A percentile compares a stretch with the other conserved stretches of the same genome.
These are phyloP conservation scores for Phallusia fumigata DNA, from an alignment of 23 tunicate genomes.

Conservation along the genomic window DNA sequence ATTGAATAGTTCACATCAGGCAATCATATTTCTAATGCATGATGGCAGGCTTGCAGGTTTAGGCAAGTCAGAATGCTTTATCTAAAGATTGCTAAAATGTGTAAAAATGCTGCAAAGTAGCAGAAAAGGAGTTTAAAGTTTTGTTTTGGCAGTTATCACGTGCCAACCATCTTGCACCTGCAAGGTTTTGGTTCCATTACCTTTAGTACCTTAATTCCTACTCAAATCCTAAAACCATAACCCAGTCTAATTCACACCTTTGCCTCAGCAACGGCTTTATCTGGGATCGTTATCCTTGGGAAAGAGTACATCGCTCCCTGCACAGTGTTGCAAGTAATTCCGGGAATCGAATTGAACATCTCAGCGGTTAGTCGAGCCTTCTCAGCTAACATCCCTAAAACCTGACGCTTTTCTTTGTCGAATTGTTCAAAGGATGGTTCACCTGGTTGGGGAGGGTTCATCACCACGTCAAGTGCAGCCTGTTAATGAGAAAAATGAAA, in stretches of 20 bases:
- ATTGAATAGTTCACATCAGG: too few species aligned
- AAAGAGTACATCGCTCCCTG: constrained; percentile 99
- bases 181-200: too few species aligned
- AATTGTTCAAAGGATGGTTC: constrained; percentile 95
- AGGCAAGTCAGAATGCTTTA: too few species aligned
- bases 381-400: constrained; percentile 56
- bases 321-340: constrained; percentile 79
- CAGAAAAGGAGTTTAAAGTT: too few species aligned
- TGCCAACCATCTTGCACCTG: too few species aligned
- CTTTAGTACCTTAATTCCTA: too few species aligned
- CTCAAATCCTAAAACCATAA: too few species aligned
- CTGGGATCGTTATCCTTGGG: constrained; percentile 79
- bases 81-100: too few species aligned
- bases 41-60: too few species aligned
- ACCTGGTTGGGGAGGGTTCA: constrained; percentile 94
- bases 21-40: too few species aligned
- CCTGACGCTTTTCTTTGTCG: constrained; percentile 52
- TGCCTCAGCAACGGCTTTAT: constrained; percentile 82
- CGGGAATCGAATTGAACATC: constrained; percentile 90
- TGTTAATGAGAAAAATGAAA: not conserved
- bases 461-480: constrained; percentile 92
- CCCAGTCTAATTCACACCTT: constrained; percentile 20
- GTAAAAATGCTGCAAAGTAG: too few species aligned
- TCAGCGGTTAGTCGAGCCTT: constrained; percentile 91
- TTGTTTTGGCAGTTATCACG: too few species aligned